Evolutionary conservation across 2,888 invertebrate species (phyloP), one percentile per base, ranked within the genome.

Genomic region (Drosophila algonquin): DNA sequence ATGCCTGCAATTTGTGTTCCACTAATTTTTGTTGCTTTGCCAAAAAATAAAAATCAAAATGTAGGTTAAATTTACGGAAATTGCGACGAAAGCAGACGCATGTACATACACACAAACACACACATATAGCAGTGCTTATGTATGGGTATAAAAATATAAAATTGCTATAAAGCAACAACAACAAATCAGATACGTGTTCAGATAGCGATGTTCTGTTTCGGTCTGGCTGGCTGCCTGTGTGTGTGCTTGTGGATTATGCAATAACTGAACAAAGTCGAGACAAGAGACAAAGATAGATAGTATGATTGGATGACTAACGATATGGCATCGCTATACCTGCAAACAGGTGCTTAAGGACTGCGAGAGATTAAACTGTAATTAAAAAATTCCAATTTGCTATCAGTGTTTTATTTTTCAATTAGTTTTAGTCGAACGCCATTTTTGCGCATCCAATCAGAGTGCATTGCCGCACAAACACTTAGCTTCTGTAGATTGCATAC

Each of bases 31-130:
- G 67, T 56, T 79, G 73, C 65, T 18, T 71, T 58, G 72, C 70
- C 72, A 70, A 77, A 61, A 70, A 73, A 60, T 54, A 35, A 47
- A 63, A 72, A 64, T 64, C 76, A 58, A 86, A 85, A 85, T 81
- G 85, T 85, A 85, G 85, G 85, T 85, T 85, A 85, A 85, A 88
- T 81, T 83, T 85, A 75, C 85, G 85, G 85, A 85, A 85, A 85
- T 88, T 79, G 82, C 82, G 80, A 16, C 71, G 78, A 79, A 71
- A 73, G 79, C 72, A 57, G 56, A 68, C 48, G 46, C 73, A 78
- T 71, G 67, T 53, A 62, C 18, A 61, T n/a, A n/a, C n/a, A 62
- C 6, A 50, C 45, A 40, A 27, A 55, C 27, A 48, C 8, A 35
- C 32, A 8, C 5, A 16, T 10, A 8, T 5, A 18, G 16, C 16